phyloP scores from a whole-genome alignment of 1,140 invertebrate genomes.

The Caerostris darwini region DNA sequence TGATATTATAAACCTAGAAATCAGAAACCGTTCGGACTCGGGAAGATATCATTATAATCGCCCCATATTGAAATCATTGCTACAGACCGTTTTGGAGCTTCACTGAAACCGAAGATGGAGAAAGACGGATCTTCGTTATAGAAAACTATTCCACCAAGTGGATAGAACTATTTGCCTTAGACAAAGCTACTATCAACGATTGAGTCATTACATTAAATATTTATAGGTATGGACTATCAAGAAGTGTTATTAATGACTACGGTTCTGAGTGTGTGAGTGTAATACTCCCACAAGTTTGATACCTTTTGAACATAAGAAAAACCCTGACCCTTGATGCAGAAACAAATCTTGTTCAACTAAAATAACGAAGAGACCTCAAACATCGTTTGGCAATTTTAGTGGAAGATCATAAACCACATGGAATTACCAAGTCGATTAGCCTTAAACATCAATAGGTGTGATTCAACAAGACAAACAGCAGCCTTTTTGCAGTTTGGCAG shows the following conservation, averaged over 20 bases:
- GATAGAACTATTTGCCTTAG: constrained; percentile 55
- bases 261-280: constrained; percentile 49
- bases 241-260: constrained; percentile 51
- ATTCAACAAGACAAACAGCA: neutral
- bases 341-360: constrained; percentile 54
- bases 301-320: constrained; percentile 39
- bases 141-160: too few species aligned
- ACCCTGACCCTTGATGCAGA: constrained; percentile 28
- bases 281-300: constrained; percentile 27
- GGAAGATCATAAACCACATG: constrained; percentile 33
- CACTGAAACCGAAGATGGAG: neutral
- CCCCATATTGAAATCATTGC: neutral
- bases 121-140: constrained; percentile 11
- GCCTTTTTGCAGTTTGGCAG: neutral
- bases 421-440: neutral
- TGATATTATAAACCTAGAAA: neutral
- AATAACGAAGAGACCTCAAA: too few species aligned
- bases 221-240: constrained; percentile 44
- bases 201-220: neutral
- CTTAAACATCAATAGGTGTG: neutral
- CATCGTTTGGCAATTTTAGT: too few species aligned
- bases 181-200: neutral
- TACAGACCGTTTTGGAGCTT: constrained; percentile 9
- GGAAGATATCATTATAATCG: neutral
- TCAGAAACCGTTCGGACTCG: neutral